Evolutionary conservation across 2,888 invertebrate species (phyloP).

Genomic region (Griposia aprilina): DNA sequence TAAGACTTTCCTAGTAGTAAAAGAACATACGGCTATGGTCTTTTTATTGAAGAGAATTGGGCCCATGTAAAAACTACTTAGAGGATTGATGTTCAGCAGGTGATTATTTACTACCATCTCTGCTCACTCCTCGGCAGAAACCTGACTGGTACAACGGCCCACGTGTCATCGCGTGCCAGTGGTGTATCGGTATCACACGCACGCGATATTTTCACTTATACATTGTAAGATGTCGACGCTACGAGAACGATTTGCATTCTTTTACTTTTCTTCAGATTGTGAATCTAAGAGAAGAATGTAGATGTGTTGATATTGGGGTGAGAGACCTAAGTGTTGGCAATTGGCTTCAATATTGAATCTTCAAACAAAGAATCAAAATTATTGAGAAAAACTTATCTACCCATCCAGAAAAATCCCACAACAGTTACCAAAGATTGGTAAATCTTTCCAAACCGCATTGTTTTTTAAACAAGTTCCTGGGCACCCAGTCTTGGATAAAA

Average conservation of each 20-base stretch:
- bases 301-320: slow-evolving; percentile 35
- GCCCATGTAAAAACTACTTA: background rate
- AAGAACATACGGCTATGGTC: background rate
- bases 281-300: background rate
- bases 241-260: slow-evolving; percentile 21
- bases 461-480: background rate
- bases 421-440: background rate
- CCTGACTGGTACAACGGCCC: background rate
- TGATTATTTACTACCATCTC: too few relatives aligned
- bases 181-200: background rate
- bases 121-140: background rate
- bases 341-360: too few relatives aligned
- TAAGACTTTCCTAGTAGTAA: background rate
- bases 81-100: background rate
- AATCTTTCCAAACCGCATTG: background rate
- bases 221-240: slow-evolving; percentile 7
- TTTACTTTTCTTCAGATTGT: slow-evolving; percentile 39
- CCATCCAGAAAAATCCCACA: background rate
- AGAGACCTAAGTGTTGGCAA: background rate
- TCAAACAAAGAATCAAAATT: background rate
- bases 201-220: slow-evolving; percentile 60
- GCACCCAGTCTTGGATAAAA: background rate
- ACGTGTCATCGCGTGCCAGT: slow-evolving; percentile 28
- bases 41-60: background rate
- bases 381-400: too few relatives aligned